Percentiles rank a stretch among this genome's conserved stretches.
phyloP scores from a whole-genome alignment of 2,113 vertebrate genomes.

The Aplodontia rufa region DNA sequence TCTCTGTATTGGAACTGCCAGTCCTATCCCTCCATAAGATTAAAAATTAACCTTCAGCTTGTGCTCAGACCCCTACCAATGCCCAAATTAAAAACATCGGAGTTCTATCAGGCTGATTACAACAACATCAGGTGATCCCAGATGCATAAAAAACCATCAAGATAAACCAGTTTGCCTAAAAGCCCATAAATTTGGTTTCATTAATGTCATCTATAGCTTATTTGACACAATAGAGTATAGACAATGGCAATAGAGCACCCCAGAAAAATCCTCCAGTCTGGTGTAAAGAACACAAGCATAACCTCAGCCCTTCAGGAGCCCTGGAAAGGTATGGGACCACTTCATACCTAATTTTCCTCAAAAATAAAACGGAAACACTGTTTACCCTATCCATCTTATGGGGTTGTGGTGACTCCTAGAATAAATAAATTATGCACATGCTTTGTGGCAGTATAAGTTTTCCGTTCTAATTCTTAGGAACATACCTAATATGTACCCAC shows the following conservation, averaged over 20 bases:
- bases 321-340: background rate
- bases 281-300: background rate
- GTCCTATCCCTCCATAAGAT: background rate
- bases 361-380: background rate
- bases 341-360: background rate
- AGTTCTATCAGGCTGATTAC: background rate
- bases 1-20: background rate
- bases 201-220: background rate
- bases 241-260: background rate
- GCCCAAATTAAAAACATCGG: background rate
- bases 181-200: background rate
- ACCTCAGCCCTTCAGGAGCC: background rate
- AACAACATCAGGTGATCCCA: background rate
- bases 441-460: background rate
- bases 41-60: background rate
- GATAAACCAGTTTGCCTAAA: constrained; percentile 20
- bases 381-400: background rate
- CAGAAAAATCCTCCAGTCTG: background rate
- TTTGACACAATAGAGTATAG: background rate
- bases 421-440: background rate
- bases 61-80: background rate
- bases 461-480: background rate
- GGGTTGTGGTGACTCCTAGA: background rate
- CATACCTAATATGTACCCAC: background rate
- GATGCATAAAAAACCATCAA: background rate